Conservation (phyloP, 2,113 vertebrate genomes). For the Poicephalus meyeri region DNA sequence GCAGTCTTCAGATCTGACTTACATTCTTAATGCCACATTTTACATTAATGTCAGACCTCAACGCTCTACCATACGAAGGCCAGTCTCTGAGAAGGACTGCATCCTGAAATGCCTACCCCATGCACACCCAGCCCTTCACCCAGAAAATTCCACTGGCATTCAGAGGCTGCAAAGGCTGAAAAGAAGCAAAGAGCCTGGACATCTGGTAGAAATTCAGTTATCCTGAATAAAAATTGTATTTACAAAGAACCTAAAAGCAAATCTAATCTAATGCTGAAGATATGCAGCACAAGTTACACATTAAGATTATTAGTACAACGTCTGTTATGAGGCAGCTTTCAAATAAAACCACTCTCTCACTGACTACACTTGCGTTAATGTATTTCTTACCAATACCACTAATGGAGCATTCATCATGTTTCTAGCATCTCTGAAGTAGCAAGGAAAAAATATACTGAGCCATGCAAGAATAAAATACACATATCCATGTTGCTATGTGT, state of each 20-base stretch:
- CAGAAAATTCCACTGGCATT: background rate
- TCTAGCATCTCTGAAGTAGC: background rate
- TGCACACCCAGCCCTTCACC: rapidly evolving
- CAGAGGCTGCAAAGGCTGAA: background rate
- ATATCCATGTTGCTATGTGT: rapidly evolving
- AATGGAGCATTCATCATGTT: conserved; percentile 3
- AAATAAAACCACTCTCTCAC: background rate
- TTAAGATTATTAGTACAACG: background rate
- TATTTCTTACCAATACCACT: conserved; percentile 23
- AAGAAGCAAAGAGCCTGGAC: background rate
- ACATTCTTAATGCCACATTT: conserved; percentile 19
- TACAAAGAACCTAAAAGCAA: background rate
- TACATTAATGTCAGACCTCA: background rate
- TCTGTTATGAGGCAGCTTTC: background rate
- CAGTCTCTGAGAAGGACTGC: background rate
- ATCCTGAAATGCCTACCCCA: background rate
- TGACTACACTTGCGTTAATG: background rate
- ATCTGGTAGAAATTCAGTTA: background rate
- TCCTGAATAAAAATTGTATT: background rate
- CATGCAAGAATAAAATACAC: background rate
- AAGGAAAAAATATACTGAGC: background rate
- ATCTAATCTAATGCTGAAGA: background rate
- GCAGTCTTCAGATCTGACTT: background rate
- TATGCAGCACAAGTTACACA: background rate
- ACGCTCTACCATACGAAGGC: background rate